Evolutionary conservation across 92 coral and sea anemone species (phyloP).

Genomic region (Porites lobata): DNA sequence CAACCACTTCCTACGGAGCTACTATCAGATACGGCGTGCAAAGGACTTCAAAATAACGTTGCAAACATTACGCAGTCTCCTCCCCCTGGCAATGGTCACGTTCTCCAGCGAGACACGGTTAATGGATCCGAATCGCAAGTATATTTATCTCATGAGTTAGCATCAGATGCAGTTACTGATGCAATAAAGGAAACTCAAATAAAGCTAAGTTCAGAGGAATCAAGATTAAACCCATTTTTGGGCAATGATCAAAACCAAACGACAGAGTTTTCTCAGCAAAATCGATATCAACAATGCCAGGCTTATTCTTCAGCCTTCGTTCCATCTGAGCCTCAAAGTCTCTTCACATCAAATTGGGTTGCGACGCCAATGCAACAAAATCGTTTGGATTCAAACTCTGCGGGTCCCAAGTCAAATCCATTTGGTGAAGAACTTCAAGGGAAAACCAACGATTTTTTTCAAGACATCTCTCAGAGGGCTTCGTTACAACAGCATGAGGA

Average conservation of each 20-base stretch:
- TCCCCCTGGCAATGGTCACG: not conserved
- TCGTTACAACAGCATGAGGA: not conserved
- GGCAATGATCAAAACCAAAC: not conserved
- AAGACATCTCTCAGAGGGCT: not conserved
- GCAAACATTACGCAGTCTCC: not conserved
- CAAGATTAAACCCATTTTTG: slow-evolving; percentile 6
- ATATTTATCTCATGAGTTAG: not conserved
- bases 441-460: not conserved
- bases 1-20: not conserved
- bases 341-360: not conserved
- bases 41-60: not conserved
- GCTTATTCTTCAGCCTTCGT: not conserved
- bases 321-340: slow-evolving; percentile 1
- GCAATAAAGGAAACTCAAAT: not conserved
- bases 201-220: not conserved
- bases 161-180: not conserved
- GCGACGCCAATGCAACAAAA: not conserved
- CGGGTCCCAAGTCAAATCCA: not conserved
- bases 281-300: not conserved
- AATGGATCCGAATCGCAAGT: not conserved
- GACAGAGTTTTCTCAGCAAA: not conserved
- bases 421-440: not conserved
- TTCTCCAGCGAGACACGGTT: too few relatives aligned
- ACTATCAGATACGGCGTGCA: not conserved
- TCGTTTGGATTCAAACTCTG: not conserved